These are phyloP conservation scores for Sussaba pulchella DNA, from an alignment of 2,888 invertebrate species.

Conservation along the genomic window DNA sequence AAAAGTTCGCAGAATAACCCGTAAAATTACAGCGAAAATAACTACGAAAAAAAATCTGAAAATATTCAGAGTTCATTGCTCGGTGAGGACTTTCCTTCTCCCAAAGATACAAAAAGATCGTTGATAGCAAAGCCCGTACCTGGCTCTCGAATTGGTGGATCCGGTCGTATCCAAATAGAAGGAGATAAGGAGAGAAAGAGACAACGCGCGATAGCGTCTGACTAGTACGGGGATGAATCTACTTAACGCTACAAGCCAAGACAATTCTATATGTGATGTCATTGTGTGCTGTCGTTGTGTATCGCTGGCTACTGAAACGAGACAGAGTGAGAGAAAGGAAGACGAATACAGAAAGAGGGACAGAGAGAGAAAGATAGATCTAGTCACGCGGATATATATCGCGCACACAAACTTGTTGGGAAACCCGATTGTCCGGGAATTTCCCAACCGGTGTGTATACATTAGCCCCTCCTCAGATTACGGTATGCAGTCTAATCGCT, in stretches of 20 bases:
- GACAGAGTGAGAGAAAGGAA: no score
- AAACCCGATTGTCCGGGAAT: slow-evolving; percentile 69
- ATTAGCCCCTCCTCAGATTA: slow-evolving; percentile 33
- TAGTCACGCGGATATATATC: slow-evolving; percentile 2
- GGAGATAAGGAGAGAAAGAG: background rate
- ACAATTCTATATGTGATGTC: slow-evolving; percentile 18
- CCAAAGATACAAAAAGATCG: no score
- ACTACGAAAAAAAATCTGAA: no score
- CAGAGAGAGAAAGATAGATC: slow-evolving; percentile 1
- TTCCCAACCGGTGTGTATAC: slow-evolving; percentile 63
- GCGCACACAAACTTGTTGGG: slow-evolving; percentile 47
- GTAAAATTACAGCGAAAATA: no score
- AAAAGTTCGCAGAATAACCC: no score
- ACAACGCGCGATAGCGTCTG: background rate
- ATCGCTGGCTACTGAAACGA: background rate
- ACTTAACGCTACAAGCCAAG: background rate
- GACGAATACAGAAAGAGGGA: background rate
- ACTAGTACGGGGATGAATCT: background rate
- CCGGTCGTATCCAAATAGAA: no score
- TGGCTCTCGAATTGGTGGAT: no score
- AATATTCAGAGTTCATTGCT: no score
- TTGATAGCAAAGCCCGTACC: no score
- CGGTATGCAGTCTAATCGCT: slow-evolving; percentile 7
- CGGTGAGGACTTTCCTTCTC: no score
- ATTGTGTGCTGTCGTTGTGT: background rate